Base-by-base conservation (phyloP, 2,113 vertebrate genomes). In the Scophthalmus maximus region DNA sequence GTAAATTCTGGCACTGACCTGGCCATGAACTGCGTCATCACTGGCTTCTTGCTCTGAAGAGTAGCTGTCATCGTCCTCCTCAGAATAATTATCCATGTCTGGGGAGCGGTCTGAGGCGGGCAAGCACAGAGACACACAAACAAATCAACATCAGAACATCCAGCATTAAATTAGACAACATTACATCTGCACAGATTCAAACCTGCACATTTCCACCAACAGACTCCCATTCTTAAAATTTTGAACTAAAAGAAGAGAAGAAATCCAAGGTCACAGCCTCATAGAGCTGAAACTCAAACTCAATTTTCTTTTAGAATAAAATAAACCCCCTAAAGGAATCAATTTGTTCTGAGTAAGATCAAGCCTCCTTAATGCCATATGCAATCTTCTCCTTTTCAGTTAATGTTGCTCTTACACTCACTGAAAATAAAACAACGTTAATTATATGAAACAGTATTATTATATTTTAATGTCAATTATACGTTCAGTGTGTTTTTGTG, bases 1-100 rank as follows among this genome's bases (percentile, higher is more conserved):
- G 32, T 40, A 47, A 60, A 67, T 66, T 23, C 42, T 68, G 40
- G 15, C 50, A 81, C 87, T 29, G 49, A 94, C 94, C 92, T 93
- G 94, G 32, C 85, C 88, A 2, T 92, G 93, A 55, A 78, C 92
- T 2, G 93, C 93, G 1, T 94, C 94, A 68, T 94, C 94, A 36
- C 93, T 94, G 77, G 90, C 94, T 84, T 94, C 94, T 85, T 94
- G 93, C 60, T 92, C 94, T 1, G 93, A 94, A 0, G 94, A 94
- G 58, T 93, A 94, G 81, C 94, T 94, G 87, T 94, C 94, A 34
- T 94, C 94, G 34, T 94, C 94, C 34, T 94, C 94, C 80, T 94
- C 94, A 0, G 94, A 94, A 77, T 94, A 93, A 80, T 94, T 94
- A 74, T 94, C 93, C 82, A 94, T 92, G 64, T 94, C 93, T 47